Evolutionary conservation across 2,113 vertebrate genomes (phyloP).

Genomic region (Chaetops frenatus): DNA sequence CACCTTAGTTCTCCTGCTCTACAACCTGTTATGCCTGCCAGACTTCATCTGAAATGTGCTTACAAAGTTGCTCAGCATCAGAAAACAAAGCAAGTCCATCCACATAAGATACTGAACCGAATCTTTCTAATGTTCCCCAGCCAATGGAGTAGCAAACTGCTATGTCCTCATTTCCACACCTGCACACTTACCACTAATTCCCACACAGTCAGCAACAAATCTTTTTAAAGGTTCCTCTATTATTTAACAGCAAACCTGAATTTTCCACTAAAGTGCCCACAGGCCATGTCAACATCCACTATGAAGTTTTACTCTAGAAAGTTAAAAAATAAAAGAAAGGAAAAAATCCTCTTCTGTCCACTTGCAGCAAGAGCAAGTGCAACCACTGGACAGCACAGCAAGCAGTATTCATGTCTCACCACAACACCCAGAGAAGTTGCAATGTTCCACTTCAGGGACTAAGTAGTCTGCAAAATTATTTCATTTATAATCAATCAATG

Average conservation of each 20-base stretch:
- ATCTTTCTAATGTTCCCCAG: background rate
- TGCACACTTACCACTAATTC: background rate
- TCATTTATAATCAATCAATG: background rate
- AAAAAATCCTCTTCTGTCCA: background rate
- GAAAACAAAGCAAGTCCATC: background rate
- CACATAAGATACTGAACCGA: rapidly evolving
- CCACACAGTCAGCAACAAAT: background rate
- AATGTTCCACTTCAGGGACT: background rate
- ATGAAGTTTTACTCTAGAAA: background rate
- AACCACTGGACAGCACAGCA: background rate
- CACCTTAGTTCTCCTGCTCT: background rate
- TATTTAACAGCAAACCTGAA: background rate
- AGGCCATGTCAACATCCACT: background rate
- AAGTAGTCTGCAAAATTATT: background rate
- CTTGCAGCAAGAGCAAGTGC: background rate
- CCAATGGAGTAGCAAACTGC: background rate
- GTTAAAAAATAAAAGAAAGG: no score
- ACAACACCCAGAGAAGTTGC: background rate
- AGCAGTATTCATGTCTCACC: background rate
- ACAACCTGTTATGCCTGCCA: background rate
- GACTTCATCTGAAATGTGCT: background rate
- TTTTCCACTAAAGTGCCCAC: background rate
- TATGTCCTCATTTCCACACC: background rate
- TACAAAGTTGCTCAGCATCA: background rate
- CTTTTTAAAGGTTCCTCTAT: background rate